phyloP scores from a whole-genome alignment of 2,888 invertebrate species.

The Lepetodrilus schrolli region DNA sequence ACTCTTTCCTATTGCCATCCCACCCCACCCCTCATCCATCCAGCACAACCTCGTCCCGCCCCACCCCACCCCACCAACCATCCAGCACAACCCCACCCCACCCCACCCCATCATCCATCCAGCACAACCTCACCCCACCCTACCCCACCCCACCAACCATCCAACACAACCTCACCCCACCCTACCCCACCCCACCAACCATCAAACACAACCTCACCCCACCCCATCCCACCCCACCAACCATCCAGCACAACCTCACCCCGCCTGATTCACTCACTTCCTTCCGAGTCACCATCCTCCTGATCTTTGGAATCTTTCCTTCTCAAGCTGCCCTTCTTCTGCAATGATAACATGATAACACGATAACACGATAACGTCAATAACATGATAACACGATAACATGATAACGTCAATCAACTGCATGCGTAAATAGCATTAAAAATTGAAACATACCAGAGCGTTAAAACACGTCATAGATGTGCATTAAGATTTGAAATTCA shows the following conservation, averaged over 20 bases:
- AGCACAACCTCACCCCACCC: neutral
- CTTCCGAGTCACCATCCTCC: slow-evolving; percentile 59
- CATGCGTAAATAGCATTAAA: too few relatives aligned
- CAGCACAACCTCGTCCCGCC: neutral
- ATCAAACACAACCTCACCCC: neutral
- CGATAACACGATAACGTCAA: too few relatives aligned
- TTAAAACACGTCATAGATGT: too few relatives aligned
- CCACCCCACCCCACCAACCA: neutral
- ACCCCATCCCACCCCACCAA: neutral
- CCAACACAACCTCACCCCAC: neutral
- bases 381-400: too few relatives aligned
- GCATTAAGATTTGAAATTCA: too few relatives aligned
- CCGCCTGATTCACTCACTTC: slow-evolving; percentile 21
- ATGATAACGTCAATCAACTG: too few relatives aligned
- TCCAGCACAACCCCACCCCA: neutral
- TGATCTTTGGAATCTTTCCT: slow-evolving; percentile 63
- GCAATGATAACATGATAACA: too few relatives aligned
- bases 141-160: neutral
- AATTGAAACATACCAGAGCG: too few relatives aligned
- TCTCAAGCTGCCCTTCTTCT: slow-evolving; percentile 62
- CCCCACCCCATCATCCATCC: neutral
- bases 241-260: neutral
- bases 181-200: neutral
- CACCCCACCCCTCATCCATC: neutral
- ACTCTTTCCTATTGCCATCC: neutral